Percentiles rank a stretch among this genome's conserved stretches.
These are phyloP conservation scores for Embidobia sp. DNA, from an alignment of 2,888 invertebrate species.

Conservation along the genomic window DNA sequence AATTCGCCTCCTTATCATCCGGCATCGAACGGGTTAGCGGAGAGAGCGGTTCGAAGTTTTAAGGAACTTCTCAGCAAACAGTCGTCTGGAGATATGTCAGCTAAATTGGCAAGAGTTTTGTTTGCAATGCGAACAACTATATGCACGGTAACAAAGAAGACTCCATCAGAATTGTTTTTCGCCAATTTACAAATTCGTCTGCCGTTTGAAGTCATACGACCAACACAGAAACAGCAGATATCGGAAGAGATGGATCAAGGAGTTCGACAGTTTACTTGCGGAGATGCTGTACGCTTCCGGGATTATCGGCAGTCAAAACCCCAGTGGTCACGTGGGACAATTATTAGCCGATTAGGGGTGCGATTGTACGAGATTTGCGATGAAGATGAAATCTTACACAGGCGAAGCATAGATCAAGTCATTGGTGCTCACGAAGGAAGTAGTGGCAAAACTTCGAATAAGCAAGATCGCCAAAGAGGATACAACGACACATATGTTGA, in stretches of 20 bases:
- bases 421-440: too few relatives aligned
- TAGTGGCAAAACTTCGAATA: too few relatives aligned
- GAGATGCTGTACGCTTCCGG: slow-evolving; percentile 2
- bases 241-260: background rate
- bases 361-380: slow-evolving; percentile 8
- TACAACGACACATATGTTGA: too few relatives aligned
- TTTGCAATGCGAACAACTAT: slow-evolving; percentile 8
- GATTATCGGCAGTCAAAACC: slow-evolving; percentile 9
- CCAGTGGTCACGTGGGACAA: background rate
- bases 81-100: background rate
- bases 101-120: background rate
- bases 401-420: slow-evolving; percentile 9
- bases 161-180: background rate
- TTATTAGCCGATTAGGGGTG: background rate
- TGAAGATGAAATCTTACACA: background rate
- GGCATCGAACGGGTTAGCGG: too few relatives aligned
- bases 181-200: background rate
- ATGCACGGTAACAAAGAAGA: background rate
- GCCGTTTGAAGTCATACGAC: slow-evolving; percentile 2
- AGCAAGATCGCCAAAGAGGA: too few relatives aligned
- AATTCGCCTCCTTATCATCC: background rate
- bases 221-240: background rate
- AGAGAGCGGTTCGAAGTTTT: background rate
- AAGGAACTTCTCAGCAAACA: background rate
- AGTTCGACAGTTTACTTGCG: slow-evolving; percentile 2